Evolutionary conservation across 2,797 vertebrate genomes (phyloP).

Genomic region (Cyclopterus lumpus): DNA sequence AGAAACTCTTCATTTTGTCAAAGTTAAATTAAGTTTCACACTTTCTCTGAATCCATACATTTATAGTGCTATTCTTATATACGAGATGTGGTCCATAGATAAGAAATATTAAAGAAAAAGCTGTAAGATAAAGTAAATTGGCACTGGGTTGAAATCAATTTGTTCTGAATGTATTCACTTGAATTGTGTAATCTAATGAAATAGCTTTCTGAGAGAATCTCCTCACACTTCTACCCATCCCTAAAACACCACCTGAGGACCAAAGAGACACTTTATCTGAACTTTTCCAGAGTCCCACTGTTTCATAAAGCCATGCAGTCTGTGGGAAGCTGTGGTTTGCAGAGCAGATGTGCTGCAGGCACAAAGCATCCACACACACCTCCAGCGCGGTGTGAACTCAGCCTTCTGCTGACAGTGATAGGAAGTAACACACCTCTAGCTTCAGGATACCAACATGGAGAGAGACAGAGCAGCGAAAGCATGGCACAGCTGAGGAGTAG

Average conservation of each 20-base stretch:
- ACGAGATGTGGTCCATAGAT: neutral
- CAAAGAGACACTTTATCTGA: slow-evolving; percentile 4
- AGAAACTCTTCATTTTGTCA: slow-evolving; percentile 31
- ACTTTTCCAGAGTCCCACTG: slow-evolving; percentile 32
- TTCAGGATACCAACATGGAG: slow-evolving; percentile 39
- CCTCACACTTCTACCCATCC: neutral
- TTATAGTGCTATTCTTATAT: neutral
- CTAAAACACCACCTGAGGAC: neutral
- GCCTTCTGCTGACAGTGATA: slow-evolving; percentile 65
- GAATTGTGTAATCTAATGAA: neutral
- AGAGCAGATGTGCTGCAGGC: slow-evolving; percentile 57
- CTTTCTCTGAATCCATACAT: neutral
- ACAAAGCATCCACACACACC: slow-evolving; percentile 31
- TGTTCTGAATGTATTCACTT: neutral
- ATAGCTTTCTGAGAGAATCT: neutral
- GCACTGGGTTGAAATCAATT: neutral
- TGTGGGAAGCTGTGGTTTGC: slow-evolving; percentile 46
- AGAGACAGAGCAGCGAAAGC: slow-evolving; percentile 53
- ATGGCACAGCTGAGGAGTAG: slow-evolving; percentile 60
- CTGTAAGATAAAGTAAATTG: neutral
- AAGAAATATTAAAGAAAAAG: neutral
- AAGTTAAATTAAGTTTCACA: slow-evolving; percentile 13
- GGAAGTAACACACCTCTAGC: slow-evolving; percentile 52
- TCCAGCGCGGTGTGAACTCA: slow-evolving; percentile 53
- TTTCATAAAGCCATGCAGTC: slow-evolving; percentile 21